A percentile compares a stretch with the other conserved stretches of the same genome.
phyloP scores from a whole-genome alignment of 53 echinoderm and acorn worm genomes.

The Zoroaster sp. region DNA sequence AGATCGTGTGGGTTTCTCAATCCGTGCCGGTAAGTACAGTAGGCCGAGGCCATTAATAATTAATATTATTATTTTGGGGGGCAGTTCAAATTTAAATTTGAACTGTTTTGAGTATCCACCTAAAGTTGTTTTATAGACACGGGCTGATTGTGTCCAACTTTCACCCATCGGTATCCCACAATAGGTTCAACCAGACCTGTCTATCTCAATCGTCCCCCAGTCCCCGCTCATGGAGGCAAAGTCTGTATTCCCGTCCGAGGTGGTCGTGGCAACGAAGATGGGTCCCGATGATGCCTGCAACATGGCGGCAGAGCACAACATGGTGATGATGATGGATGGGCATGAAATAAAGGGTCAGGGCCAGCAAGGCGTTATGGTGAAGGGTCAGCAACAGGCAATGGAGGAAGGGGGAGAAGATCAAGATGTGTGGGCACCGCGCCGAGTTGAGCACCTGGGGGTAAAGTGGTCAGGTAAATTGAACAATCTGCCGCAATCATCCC shows the following conservation, averaged over 20 bases:
- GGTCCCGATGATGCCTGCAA: background rate
- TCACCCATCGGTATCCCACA: background rate
- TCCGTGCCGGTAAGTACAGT: conserved; percentile 27
- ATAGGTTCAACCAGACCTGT: background rate
- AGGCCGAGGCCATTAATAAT: too few species aligned
- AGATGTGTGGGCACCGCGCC: conserved; percentile 85
- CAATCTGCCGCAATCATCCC: background rate
- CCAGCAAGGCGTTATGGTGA: background rate
- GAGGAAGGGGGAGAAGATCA: conserved; percentile 7
- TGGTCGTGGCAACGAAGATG: background rate
- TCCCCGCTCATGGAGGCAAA: background rate
- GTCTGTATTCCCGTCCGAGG: background rate
- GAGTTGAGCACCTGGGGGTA: conserved; percentile 53
- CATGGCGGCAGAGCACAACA: background rate
- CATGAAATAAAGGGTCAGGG: too few species aligned
- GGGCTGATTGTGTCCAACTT: background rate
- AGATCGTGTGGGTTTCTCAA: conserved; percentile 26
- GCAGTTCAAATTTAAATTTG: background rate
- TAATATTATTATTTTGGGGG: too few species aligned
- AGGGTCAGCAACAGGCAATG: background rate
- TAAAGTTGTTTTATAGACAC: background rate
- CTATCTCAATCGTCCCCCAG: background rate
- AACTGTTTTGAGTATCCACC: background rate
- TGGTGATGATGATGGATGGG: conserved; percentile 21
- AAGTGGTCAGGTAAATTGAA: conserved; percentile 87